A percentile compares a stretch with the other conserved stretches of the same genome.
Conservation (phyloP, 2,888 invertebrate genomes). For the Oscheius sp. region DNA sequence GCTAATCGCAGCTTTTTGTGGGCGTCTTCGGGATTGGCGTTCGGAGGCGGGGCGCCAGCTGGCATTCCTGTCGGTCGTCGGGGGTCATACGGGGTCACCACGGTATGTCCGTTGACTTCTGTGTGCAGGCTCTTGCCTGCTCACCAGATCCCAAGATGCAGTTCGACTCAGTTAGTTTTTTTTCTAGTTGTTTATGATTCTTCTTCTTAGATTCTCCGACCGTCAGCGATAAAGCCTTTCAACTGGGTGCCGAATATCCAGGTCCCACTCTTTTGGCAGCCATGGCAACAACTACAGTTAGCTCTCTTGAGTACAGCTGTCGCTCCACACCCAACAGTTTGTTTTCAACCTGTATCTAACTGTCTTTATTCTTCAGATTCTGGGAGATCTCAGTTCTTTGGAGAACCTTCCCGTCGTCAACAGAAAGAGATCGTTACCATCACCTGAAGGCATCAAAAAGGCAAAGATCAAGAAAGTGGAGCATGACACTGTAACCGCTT, state of each 20-base stretch:
- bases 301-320: slow-evolving; percentile 17
- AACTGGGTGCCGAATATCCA: slow-evolving; percentile 20
- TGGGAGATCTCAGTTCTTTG: slow-evolving; percentile 3
- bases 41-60: slow-evolving; percentile 30
- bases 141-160: slow-evolving; percentile 26
- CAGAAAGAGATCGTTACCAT: background rate
- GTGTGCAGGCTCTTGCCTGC: slow-evolving; percentile 44
- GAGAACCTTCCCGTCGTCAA: slow-evolving; percentile 4
- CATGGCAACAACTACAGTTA: slow-evolving; percentile 31
- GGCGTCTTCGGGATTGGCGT: slow-evolving; percentile 36
- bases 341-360: background rate
- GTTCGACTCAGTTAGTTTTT: slow-evolving; percentile 13
- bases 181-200: background rate
- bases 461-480: slow-evolving; percentile 42
- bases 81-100: slow-evolving; percentile 36
- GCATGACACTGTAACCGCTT: slow-evolving; percentile 69
- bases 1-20: slow-evolving; percentile 34
- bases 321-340: slow-evolving; percentile 20
- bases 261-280: slow-evolving; percentile 26
- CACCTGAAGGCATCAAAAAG: slow-evolving; percentile 31
- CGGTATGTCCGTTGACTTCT: slow-evolving; percentile 45
- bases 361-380: background rate
- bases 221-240: slow-evolving; percentile 22
- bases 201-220: slow-evolving; percentile 17
- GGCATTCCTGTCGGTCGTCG: slow-evolving; percentile 28